Evolutionary conservation across 2,888 invertebrate species (phyloP).

Genomic region (Diabrotica balteata): DNA sequence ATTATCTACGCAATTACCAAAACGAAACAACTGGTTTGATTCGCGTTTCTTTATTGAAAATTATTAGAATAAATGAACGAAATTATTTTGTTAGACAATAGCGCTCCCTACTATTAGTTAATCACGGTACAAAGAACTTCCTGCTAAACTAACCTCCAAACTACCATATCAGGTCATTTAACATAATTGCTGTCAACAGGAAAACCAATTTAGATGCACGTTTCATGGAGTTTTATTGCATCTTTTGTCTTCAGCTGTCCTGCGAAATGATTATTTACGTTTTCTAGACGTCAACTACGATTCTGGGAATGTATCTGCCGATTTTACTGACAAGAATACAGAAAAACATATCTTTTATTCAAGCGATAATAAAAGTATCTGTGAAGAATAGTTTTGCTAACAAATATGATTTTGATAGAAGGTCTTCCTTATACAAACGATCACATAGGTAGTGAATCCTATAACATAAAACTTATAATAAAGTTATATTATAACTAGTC

Average conservation of each 20-base stretch:
- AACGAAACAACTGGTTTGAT: neutral
- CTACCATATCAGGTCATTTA: constrained; percentile 9
- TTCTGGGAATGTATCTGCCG: too few relatives aligned
- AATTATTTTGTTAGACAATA: constrained; percentile 16
- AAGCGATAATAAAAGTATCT: too few relatives aligned
- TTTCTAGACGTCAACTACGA: too few relatives aligned
- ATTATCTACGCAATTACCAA: neutral
- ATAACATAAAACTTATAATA: too few relatives aligned
- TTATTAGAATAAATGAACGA: neutral
- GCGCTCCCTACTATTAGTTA: neutral
- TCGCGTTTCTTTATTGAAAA: constrained; percentile 2
- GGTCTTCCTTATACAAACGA: too few relatives aligned
- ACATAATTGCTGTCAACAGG: constrained; percentile 6
- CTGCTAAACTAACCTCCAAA: constrained; percentile 14
- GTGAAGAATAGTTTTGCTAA: too few relatives aligned
- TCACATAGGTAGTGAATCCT: too few relatives aligned
- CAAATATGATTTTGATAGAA: too few relatives aligned
- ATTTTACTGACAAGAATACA: too few relatives aligned
- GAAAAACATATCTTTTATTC: too few relatives aligned
- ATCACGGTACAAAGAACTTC: constrained; percentile 14
- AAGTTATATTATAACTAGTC: too few relatives aligned
- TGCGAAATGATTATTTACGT: neutral
- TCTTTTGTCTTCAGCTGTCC: constrained; percentile 11
- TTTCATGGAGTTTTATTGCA: constrained; percentile 1
- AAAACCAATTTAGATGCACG: constrained; percentile 9